Evolutionary conservation across 2,113 vertebrate genomes (phyloP), one percentile per base, ranked within the genome.

Genomic region (Saccopteryx bilineata): DNA sequence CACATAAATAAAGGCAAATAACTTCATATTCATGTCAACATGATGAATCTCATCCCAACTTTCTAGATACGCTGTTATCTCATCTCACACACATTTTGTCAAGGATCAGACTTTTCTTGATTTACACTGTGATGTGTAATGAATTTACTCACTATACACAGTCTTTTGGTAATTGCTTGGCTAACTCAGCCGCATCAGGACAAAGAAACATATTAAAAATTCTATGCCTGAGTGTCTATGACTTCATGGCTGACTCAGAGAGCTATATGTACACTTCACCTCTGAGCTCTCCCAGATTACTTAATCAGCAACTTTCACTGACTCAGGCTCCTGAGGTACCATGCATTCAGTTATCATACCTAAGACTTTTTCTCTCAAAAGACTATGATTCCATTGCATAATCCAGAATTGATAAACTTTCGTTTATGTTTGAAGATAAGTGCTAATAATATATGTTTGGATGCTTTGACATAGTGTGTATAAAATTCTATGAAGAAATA

Each of bases 151-250:
- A n/a, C 65, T 23, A 74, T 15, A 19, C 6, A 3, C 46, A 56
- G 66, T 39, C 46, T 91, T 94, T 60, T 18, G 26, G 69, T 63
- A 74, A 87, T 7, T 83, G 39, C 19, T 80, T 93, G 52, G 33
- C n/a, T 33, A 87, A 58, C 48, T 71, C n/a, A 82, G 39, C 10
- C 48, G 48, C 78, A 31, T 54, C 63, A 76, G 9, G 14, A 50
- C 31, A 88, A 92, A 46, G 1, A 15, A n/a, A 71, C 26, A 81
- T 71, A 33, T 13, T 76, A 31, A 95, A 91, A 93, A 86, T 69
- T 9, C 28, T 75, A 0, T 63, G n/a, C 81, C n/a, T 60, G 0
- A 58, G 81, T 71, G 78, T 9, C n/a, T 56, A 5, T 63, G 48
- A 46, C 56, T 78, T 68, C 71, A 75, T 39, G 26, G 8, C 19